Conservation (phyloP, 2,888 invertebrate species). For the Acrocera orbiculus region DNA sequence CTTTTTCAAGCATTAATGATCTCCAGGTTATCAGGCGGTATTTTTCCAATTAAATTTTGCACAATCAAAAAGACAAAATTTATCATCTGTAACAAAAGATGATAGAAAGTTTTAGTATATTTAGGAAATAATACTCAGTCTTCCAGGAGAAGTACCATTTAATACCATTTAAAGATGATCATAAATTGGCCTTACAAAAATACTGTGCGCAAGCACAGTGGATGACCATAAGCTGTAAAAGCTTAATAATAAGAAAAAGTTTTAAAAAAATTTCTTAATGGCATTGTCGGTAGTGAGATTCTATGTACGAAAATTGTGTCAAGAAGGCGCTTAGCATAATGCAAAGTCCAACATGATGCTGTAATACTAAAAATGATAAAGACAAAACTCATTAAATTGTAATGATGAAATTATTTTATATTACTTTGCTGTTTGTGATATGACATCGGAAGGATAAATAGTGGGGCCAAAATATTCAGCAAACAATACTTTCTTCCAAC, state of each 20-base stretch:
- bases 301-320: slow-evolving; percentile 95
- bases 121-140: slow-evolving; percentile 48
- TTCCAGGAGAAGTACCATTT: slow-evolving; percentile 53
- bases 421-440: slow-evolving; percentile 29
- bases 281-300: slow-evolving; percentile 98
- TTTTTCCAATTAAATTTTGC: slow-evolving; percentile 81
- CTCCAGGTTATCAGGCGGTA: slow-evolving; percentile 70
- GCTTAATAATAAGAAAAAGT: slow-evolving; percentile 97
- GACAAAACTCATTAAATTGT: too few species aligned
- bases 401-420: too few species aligned
- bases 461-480: slow-evolving; percentile 95
- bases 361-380: slow-evolving; percentile 53
- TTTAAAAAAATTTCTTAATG: slow-evolving; percentile 85
- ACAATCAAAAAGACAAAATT: slow-evolving; percentile 50
- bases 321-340: slow-evolving; percentile 81
- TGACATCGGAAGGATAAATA: slow-evolving; percentile 34
- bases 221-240: slow-evolving; percentile 91
- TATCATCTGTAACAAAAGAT: slow-evolving; percentile 22
- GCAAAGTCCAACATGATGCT: slow-evolving; percentile 70
- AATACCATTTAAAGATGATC: slow-evolving; percentile 43
- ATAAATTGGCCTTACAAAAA: slow-evolving; percentile 44
- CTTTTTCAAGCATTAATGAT: slow-evolving; percentile 53
- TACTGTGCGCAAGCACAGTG: slow-evolving; percentile 62
- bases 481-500: slow-evolving; percentile 94
- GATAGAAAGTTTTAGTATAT: slow-evolving; percentile 43